A percentile compares a stretch with the other conserved stretches of the same genome.
Conservation (phyloP, 2,888 invertebrate species). For the Pollenia labialis region DNA sequence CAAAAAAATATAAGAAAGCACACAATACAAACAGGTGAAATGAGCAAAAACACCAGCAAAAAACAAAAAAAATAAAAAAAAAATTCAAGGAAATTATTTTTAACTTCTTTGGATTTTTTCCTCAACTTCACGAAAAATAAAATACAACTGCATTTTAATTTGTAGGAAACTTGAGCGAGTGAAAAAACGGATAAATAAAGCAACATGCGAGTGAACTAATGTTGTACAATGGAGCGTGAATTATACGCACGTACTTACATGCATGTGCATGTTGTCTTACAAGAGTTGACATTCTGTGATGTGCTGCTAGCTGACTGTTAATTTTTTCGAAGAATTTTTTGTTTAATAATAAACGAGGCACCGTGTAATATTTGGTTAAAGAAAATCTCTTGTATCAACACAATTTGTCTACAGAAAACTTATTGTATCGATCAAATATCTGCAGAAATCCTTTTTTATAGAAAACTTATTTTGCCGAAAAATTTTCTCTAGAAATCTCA, state of each 20-base stretch:
- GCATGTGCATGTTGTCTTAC: not conserved
- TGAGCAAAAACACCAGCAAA: not conserved
- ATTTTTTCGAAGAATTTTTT: not conserved
- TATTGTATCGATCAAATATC: too few species aligned
- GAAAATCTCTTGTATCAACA: too few species aligned
- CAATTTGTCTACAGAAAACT: not conserved
- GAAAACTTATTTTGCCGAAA: too few species aligned
- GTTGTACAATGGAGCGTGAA: constrained; percentile 44
- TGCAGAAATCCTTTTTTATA: too few species aligned
- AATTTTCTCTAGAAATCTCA: too few species aligned
- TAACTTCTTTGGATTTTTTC: not conserved
- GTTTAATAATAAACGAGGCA: not conserved
- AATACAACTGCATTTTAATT: constrained; percentile 47
- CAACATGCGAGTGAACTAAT: not conserved
- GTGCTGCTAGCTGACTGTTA: not conserved
- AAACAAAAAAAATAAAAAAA: not conserved
- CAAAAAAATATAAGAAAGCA: not conserved
- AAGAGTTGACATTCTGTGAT: constrained; percentile 19
- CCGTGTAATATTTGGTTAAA: too few species aligned
- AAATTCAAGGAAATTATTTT: constrained; percentile 10
- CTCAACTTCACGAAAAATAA: not conserved
- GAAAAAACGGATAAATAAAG: not conserved
- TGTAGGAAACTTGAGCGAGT: not conserved
- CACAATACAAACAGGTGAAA: constrained; percentile 13
- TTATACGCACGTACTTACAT: not conserved